Base-by-base conservation (phyloP, 2,888 invertebrate genomes). In the Melanostoma scalare region DNA sequence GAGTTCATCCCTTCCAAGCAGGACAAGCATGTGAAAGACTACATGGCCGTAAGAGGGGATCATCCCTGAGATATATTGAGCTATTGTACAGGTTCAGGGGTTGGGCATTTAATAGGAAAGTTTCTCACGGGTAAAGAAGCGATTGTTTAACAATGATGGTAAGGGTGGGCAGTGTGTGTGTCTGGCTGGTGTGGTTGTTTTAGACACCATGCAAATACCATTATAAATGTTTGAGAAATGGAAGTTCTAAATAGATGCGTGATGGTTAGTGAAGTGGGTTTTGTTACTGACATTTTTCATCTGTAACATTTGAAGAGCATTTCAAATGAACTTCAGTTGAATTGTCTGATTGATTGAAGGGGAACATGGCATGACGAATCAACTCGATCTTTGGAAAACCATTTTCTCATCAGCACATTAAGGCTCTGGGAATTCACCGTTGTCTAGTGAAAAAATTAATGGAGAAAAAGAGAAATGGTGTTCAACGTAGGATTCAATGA, bases 291-390 rank as follows among this genome's bases (percentile, higher is more conserved):
- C 78, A 65, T 82, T 10, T 56, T 52, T 52, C 30, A 60, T 61
- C 31, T 61, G 81, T n/a, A 46, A 50, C 71, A 50, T 55, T 61
- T 74, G 79, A 75, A 75, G 73, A 69, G 60, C 53, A 38, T 31
- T 74, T 74, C 74, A 5, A 50, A 55, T 33, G 79, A 79, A 79
- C 35, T 71, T 46, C 67, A 71, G 61, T 79, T 74, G 55, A 71
- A 75, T 61, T 68, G 63, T 75, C 75, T 84, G 84, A 84, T 84
- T 79, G 71, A 84, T 75, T 67, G 79, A 84, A 79, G 60, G 67
- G 84, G 79, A 75, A 84, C 84, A 84, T 61, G 84, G 79, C 61
- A 84, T 84, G 84, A 71, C 84, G 79, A 84, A 79, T 84, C 78
- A 40, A 55, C 38, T 63, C 31, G 74, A 78, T 78, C 73, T 74